Base-by-base conservation (phyloP, 2,888 invertebrate genomes). In the Ichneumon xanthorius region DNA sequence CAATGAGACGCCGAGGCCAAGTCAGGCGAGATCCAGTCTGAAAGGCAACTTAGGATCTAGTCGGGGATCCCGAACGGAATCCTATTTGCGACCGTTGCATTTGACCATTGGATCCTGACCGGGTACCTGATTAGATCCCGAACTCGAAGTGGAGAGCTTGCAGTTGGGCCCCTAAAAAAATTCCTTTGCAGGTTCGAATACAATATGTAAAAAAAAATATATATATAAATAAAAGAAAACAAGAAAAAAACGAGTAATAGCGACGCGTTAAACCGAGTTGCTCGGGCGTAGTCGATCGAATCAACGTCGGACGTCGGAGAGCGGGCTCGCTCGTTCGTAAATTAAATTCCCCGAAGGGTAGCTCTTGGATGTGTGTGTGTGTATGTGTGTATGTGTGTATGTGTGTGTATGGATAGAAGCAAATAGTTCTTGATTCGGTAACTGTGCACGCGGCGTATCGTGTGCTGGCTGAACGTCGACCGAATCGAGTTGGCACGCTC, bases 371-470 rank as follows among this genome's bases (percentile, higher is more conserved):
- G 33, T 72, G 61, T 70, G 55, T 45, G 26, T n/a, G 70, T 48
- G 37, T 26, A 37, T 71, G 48, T 67, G 68, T 70, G 75, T 33
- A 37, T 26, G 45, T 71, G 48, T 72, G 68, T 58, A 19, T 72
- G 45, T 75, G 37, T 68, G 26, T 70, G 65, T 61, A 71, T 55
- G 53, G 40, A 68, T 37, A 80, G 77, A 70, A 81, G 82, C 82
- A 82, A 85, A 85, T 82, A 85, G 82, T 82, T 85, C 79, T 85
- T 85, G 82, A 82, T 85, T 85, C 72, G 37, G 76, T 76, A 82
- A 80, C 68, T 63, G 58, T 73, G 85, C 26, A 50, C 79, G 75
- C 75, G 76, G 50, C 82, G 82, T 85, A 85, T 82, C 85, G 82
- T 55, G 76, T 76, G 72, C 79, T 45, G 65, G 75, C 48, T 58